Conservation (phyloP, 2,113 vertebrate species). For the Ellobius talpinus region DNA sequence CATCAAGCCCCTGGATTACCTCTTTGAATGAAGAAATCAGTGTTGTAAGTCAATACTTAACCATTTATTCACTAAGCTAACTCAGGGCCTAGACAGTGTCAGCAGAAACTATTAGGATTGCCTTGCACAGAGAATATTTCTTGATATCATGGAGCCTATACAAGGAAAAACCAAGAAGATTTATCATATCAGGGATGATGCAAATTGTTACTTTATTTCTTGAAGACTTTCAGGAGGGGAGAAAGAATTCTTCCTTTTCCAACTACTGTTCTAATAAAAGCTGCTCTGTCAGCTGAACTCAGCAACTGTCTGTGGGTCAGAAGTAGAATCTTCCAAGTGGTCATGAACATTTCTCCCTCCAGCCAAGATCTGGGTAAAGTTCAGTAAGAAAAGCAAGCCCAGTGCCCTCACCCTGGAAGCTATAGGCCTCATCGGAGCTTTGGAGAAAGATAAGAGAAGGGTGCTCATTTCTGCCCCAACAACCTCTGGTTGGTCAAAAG, state of each 20-base stretch:
- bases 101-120: background rate
- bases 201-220: background rate
- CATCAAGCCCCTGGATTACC: background rate
- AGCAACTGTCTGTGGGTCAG: background rate
- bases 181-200: background rate
- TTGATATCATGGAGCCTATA: background rate
- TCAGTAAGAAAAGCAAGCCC: background rate
- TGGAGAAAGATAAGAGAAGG: background rate
- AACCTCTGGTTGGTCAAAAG: too few species aligned
- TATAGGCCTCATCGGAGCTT: background rate
- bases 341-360: background rate
- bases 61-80: background rate
- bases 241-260: conserved; percentile 4
- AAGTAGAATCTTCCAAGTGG: background rate
- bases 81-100: background rate
- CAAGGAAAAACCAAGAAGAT: background rate
- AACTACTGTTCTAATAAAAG: background rate
- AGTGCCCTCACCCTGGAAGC: background rate
- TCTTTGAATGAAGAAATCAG: background rate
- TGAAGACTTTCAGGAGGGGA: background rate
- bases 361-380: background rate
- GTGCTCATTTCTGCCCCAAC: background rate
- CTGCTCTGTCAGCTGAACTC: background rate
- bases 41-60: background rate
- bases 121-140: background rate